phyloP scores from a whole-genome alignment of 2,888 invertebrate species.

The Digitonthophagus gazella region DNA sequence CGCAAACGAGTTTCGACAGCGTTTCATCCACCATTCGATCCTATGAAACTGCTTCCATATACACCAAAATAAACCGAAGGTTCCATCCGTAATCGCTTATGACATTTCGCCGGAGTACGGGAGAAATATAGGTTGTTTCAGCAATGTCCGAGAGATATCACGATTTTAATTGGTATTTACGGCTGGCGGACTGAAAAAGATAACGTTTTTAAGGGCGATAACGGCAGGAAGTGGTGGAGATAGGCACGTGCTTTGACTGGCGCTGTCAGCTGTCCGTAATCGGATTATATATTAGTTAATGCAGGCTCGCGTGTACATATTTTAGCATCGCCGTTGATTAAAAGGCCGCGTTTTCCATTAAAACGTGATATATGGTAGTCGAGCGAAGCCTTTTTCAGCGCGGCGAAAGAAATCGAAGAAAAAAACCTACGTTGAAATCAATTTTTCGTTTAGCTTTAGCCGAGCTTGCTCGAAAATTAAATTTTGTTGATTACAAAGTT shows the following conservation, averaged over 20 bases:
- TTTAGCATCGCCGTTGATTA: conserved; percentile 4
- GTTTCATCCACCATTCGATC: neutral
- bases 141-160: no score
- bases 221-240: neutral
- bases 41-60: neutral
- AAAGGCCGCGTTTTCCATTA: neutral
- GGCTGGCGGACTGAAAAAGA: neutral
- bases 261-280: neutral
- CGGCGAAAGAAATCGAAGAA: neutral
- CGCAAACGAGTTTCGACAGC: neutral
- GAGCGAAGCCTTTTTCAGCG: neutral
- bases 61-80: neutral
- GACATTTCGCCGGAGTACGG: neutral
- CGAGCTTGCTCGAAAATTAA: neutral
- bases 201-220: neutral
- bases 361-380: neutral
- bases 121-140: neutral
- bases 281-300: conserved; percentile 2
- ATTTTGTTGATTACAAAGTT: neutral
- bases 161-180: neutral
- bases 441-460: neutral
- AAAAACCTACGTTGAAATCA: neutral
- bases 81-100: neutral
- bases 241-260: neutral
- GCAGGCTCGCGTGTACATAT: neutral